Percentiles rank a stretch among this genome's conserved stretches.
These are phyloP conservation scores for Struthidea cinerea DNA, from an alignment of 2,113 vertebrate species.

Conservation along the genomic window DNA sequence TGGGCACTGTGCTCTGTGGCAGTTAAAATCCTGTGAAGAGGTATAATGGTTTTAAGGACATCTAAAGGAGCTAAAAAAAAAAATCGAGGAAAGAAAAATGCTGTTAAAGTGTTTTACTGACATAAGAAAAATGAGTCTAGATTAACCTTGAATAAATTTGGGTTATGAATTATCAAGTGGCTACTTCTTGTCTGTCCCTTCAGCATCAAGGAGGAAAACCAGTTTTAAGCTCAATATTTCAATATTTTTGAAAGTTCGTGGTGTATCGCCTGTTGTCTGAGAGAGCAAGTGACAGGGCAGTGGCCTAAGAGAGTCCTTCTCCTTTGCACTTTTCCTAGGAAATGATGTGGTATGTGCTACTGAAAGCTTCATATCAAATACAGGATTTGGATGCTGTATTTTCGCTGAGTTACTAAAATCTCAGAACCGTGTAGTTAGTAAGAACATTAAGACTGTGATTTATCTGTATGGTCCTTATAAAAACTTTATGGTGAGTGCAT, in stretches of 20 bases:
- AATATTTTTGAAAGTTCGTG: not conserved
- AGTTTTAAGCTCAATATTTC: not conserved
- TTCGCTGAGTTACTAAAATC: not conserved
- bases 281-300: not conserved
- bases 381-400: not conserved
- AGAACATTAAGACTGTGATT: not conserved
- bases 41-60: not conserved
- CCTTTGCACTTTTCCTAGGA: not conserved
- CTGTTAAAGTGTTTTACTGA: not conserved
- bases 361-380: not conserved
- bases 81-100: not conserved
- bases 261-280: not conserved
- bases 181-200: not conserved
- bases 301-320: not conserved
- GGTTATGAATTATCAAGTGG: not conserved
- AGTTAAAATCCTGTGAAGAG: not conserved
- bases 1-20: not conserved
- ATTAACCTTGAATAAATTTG: slow-evolving; percentile 10
- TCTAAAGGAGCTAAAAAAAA: not conserved
- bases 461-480: not conserved
- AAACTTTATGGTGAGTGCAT: not conserved
- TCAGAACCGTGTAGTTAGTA: not conserved
- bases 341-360: not conserved
- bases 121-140: not conserved
- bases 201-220: not conserved